Percentiles rank a stretch among this genome's conserved stretches.
Conservation (phyloP, 2,113 vertebrate genomes). For the Calidris pugnax region DNA sequence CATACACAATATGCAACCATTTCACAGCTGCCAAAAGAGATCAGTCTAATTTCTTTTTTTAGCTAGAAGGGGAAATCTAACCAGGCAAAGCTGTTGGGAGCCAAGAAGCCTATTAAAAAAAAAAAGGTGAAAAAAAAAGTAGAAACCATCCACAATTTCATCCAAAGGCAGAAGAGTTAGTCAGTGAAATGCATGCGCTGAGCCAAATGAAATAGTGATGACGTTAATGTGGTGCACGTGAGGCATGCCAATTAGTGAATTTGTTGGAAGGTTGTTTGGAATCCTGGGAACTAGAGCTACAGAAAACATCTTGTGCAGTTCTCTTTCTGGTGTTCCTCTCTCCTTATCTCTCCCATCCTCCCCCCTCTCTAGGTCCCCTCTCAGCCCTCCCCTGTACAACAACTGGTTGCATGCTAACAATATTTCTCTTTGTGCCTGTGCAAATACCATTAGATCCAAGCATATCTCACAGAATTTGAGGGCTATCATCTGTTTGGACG, state of each 20-base stretch:
- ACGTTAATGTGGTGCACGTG: background rate
- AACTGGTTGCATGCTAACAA: background rate
- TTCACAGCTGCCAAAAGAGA: slow-evolving; percentile 65
- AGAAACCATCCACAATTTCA: background rate
- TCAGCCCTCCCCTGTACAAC: background rate
- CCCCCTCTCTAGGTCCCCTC: background rate
- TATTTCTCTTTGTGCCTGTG: background rate
- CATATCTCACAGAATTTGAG: background rate
- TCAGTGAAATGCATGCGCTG: background rate
- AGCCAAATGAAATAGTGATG: background rate
- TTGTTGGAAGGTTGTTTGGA: background rate
- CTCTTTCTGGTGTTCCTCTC: background rate
- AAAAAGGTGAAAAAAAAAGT: background rate
- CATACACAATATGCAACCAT: slow-evolving; percentile 46
- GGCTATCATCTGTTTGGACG: background rate
- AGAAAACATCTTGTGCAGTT: background rate
- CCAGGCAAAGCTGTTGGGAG: slow-evolving; percentile 30
- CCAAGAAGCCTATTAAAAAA: background rate
- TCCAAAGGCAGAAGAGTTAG: background rate
- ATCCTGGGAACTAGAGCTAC: background rate
- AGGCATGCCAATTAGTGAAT: background rate
- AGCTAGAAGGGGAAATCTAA: slow-evolving; percentile 47
- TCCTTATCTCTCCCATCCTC: background rate
- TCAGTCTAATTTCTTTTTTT: slow-evolving; percentile 54
- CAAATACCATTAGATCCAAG: background rate